A percentile compares a stretch with the other conserved stretches of the same genome.
These are phyloP conservation scores for Sebastes reedi DNA, from an alignment of 2,797 vertebrate genomes.

Conservation along the genomic window DNA sequence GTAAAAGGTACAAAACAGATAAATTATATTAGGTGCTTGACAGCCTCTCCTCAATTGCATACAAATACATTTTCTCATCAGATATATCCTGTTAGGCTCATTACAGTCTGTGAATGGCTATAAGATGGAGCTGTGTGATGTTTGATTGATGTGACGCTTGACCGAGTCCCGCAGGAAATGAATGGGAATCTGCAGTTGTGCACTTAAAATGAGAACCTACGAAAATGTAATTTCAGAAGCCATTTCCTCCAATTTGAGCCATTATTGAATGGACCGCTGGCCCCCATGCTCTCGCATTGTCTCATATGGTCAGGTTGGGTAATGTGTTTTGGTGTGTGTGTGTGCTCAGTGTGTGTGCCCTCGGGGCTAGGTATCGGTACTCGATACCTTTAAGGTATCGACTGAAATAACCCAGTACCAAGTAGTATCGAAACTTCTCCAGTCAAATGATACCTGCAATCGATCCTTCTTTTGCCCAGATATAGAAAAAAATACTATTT, in stretches of 20 bases:
- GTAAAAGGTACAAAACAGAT: neutral
- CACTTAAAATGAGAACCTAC: conserved; percentile 65
- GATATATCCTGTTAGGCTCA: conserved; percentile 28
- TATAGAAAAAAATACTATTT: no score
- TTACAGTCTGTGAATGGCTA: conserved; percentile 33
- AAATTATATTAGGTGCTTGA: conserved; percentile 1
- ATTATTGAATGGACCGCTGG: conserved; percentile 69
- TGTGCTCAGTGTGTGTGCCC: neutral
- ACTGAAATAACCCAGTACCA: no score
- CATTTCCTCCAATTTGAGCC: conserved; percentile 79
- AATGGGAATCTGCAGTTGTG: conserved; percentile 53
- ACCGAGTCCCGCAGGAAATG: conserved; percentile 63
- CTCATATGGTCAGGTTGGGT: conserved; percentile 18
- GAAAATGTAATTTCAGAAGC: conserved; percentile 80
- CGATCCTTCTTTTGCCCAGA: no score
- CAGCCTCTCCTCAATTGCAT: neutral
- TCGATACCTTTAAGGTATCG: no score
- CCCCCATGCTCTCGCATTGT: conserved; percentile 27
- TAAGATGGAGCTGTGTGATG: conserved; percentile 42
- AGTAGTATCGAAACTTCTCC: no score
- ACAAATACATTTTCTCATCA: conserved; percentile 36
- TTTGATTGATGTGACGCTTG: conserved; percentile 59
- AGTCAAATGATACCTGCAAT: no score
- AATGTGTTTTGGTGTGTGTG: neutral
- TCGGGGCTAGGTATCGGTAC: no score